Conservation (phyloP, 2,888 invertebrate genomes). For the Gymnoscelis rufifasciata region DNA sequence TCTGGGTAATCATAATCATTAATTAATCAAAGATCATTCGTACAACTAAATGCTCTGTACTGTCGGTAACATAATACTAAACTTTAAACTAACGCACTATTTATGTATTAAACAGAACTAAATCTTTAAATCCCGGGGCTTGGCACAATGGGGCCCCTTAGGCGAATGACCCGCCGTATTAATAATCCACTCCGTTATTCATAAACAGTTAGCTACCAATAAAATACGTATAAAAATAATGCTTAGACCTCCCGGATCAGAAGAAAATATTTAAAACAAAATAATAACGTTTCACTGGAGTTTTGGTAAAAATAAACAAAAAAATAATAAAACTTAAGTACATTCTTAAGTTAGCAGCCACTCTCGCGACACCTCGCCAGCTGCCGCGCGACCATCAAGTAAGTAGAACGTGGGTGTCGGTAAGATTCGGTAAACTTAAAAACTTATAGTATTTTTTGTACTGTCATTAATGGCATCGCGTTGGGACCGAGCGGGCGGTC, state of each 20-base stretch:
- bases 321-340: conserved; percentile 47
- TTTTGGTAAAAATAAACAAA: conserved; percentile 41
- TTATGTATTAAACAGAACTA: background rate
- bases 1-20: background rate
- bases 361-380: conserved; percentile 25
- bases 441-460: too few relatives aligned
- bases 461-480: too few relatives aligned
- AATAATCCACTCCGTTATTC: conserved; percentile 4
- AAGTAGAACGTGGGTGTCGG: too few relatives aligned
- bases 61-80: conserved; percentile 7
- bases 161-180: background rate
- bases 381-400: conserved; percentile 13
- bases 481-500: too few relatives aligned
- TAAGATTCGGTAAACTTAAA: too few relatives aligned
- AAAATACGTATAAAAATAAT: conserved; percentile 35
- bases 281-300: conserved; percentile 48
- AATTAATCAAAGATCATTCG: too few relatives aligned
- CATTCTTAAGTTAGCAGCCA: conserved; percentile 64
- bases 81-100: background rate
- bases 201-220: conserved; percentile 39
- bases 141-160: background rate
- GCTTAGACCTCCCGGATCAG: conserved; percentile 36
- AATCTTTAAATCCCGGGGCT: background rate
- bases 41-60: conserved; percentile 8
- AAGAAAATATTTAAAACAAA: conserved; percentile 31